These are phyloP conservation scores for Phenganax stokvisi DNA, from an alignment of 92 coral and sea anemone genomes.

Conservation along the genomic window DNA sequence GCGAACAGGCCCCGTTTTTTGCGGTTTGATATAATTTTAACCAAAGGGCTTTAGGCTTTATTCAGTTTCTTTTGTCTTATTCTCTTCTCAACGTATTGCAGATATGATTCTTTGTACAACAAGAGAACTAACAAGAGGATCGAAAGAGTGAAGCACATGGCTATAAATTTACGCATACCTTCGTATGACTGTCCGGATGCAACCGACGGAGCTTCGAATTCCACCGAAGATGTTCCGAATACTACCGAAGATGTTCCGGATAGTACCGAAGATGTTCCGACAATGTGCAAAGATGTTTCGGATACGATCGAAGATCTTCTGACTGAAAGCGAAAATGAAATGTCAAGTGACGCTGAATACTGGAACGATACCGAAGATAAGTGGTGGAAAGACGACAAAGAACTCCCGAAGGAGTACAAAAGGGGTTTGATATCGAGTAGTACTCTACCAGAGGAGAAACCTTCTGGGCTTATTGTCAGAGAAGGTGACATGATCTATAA, in stretches of 20 bases:
- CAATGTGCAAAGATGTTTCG: background rate
- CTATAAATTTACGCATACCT: constrained; percentile 28
- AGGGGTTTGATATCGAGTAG: background rate
- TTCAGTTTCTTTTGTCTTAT: too few relatives aligned
- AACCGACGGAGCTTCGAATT: background rate
- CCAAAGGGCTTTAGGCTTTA: too few relatives aligned
- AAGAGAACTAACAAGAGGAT: constrained; percentile 49
- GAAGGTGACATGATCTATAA: background rate
- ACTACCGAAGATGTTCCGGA: background rate
- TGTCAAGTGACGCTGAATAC: background rate
- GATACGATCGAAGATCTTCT: background rate
- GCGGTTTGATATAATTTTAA: too few relatives aligned
- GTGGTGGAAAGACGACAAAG: background rate
- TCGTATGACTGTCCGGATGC: constrained; percentile 15
- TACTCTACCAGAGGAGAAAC: background rate
- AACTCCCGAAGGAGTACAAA: background rate
- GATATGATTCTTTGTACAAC: constrained; percentile 36
- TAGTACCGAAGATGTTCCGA: background rate
- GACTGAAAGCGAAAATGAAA: background rate
- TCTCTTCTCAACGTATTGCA: background rate
- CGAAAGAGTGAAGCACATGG: constrained; percentile 29
- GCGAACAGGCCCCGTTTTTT: too few relatives aligned
- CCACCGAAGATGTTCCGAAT: background rate
- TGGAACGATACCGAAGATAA: background rate
- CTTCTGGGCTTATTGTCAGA: background rate